Base-by-base conservation (phyloP, 2,113 vertebrate species). In the Dicaeum eximium region DNA sequence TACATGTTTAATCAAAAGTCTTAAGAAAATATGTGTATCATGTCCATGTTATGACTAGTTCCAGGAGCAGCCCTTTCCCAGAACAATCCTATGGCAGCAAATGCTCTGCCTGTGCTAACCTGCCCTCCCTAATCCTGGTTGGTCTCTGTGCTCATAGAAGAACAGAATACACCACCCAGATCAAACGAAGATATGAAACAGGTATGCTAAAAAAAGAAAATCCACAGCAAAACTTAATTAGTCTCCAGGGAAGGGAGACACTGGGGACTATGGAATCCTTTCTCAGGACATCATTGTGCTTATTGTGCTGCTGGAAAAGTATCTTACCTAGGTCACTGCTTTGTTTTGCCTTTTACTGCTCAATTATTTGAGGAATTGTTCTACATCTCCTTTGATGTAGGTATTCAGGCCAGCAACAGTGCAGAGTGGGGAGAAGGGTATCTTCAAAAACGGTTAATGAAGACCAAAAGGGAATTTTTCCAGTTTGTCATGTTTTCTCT, bases 331-430 rank as follows among this genome's bases (percentile, higher is more conserved):
- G 74, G 74, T 72, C 70, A 74, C 48, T 60, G 9, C 37, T 92
- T 88, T 75, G 80, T 40, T 92, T 88, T 75, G 80, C 44, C 30
- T 96, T 85, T 79, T 62, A 48, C 53, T 44, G 33, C 57, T 56
- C 79, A 50, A 20, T 93, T 88, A 85, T 72, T 88, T 30, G 53
- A 69, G 30, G 48, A 80, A 67, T 67, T 81, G 48, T 84, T 95
- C 67, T 75, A 94, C 47, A 85, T 48, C 44, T 92, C 48, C 61
- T 92, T 92, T 94, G 86, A 92, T 93, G 62, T 80, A 56, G 33
- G 21, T 47, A 88, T 93, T 78, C 38, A 81, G 78, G 81, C 65
- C 65, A 87, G 47, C 47, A 87, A 64, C 21, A 70, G 40, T 2
- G 2, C 23, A 66, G 35, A 66, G 23, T 27, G 7, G 22, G 42